Conservation (phyloP, 2,797 vertebrate genomes). For the Triplophysa bombifrons region DNA sequence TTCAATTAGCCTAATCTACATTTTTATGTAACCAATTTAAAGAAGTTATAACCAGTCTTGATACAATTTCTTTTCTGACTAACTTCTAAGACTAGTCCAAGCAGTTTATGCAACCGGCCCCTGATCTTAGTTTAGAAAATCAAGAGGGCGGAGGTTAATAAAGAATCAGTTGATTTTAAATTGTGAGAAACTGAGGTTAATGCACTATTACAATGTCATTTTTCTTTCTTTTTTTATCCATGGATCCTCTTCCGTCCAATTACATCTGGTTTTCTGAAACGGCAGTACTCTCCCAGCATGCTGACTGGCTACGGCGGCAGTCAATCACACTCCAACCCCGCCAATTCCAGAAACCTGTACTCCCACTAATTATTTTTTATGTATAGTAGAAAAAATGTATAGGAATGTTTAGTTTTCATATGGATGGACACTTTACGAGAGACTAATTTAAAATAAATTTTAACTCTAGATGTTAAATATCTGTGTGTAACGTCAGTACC, state of each 20-base stretch:
- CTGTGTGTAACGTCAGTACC: conserved; percentile 73
- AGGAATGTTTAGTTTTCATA: conserved; percentile 81
- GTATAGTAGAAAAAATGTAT: conserved; percentile 70
- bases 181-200: not conserved
- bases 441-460: conserved; percentile 72
- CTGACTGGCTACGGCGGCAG: conserved; percentile 82
- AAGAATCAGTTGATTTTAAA: not conserved
- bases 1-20: too few relatives aligned
- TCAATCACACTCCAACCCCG: conserved; percentile 81
- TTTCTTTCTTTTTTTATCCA: conserved; percentile 41
- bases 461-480: conserved; percentile 72
- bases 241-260: conserved; percentile 41
- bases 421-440: conserved; percentile 81
- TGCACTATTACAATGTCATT: conserved; percentile 15
- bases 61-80: too few relatives aligned
- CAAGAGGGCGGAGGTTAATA: not conserved
- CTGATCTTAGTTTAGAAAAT: too few relatives aligned
- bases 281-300: conserved; percentile 87
- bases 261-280: conserved; percentile 55
- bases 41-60: too few relatives aligned
- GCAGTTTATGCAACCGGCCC: too few relatives aligned
- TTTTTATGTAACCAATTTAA: too few relatives aligned
- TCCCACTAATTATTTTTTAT: conserved; percentile 78
- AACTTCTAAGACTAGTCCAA: too few relatives aligned
- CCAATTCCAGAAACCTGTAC: conserved; percentile 82